Evolutionary conservation across 2,888 invertebrate genomes (phyloP).

Genomic region (Aphidius colemani): DNA sequence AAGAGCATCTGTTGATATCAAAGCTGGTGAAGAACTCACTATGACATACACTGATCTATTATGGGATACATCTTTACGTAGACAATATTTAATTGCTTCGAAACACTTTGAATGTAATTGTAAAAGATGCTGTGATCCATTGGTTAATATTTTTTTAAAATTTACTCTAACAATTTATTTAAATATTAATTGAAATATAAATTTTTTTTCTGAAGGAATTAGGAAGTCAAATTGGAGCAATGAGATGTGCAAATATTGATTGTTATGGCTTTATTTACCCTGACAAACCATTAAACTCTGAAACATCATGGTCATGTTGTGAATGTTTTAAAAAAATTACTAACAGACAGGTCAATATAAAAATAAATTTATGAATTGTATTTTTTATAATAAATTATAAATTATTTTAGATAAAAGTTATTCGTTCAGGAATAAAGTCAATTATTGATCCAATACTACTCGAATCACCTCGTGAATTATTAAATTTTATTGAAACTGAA

Average conservation of each 20-base stretch:
- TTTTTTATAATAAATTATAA: not conserved
- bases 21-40: conserved; percentile 68
- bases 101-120: conserved; percentile 74
- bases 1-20: conserved; percentile 66
- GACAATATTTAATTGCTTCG: conserved; percentile 67
- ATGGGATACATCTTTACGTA: conserved; percentile 72
- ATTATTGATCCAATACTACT: conserved; percentile 63
- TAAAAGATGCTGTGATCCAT: conserved; percentile 69
- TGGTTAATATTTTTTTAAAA: conserved; percentile 50
- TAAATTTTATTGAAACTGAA: conserved; percentile 65
- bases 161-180: not conserved
- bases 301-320: conserved; percentile 67
- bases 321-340: conserved; percentile 63
- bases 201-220: conserved; percentile 61
- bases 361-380: conserved; percentile 52
- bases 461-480: conserved; percentile 63
- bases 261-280: conserved; percentile 66
- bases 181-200: not conserved
- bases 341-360: conserved; percentile 63
- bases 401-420: conserved; percentile 43
- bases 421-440: conserved; percentile 61
- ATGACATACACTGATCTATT: conserved; percentile 70
- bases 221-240: conserved; percentile 65
- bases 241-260: conserved; percentile 64
- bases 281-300: conserved; percentile 63